Conservation (phyloP, 2,888 invertebrate genomes). For the Malthinus seriepunctatus region DNA sequence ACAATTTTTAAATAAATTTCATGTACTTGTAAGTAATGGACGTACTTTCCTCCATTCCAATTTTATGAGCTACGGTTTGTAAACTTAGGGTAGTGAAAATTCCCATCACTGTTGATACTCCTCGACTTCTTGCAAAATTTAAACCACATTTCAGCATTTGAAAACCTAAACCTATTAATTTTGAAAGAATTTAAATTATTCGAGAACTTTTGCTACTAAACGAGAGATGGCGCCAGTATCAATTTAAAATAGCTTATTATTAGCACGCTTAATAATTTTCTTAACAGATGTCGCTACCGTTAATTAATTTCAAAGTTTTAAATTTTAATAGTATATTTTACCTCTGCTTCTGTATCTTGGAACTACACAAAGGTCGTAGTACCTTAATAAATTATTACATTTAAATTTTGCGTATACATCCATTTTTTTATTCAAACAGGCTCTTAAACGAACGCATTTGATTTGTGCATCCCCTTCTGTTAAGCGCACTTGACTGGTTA, state of each 20-base stretch:
- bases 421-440: constrained; percentile 41
- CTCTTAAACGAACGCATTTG: constrained; percentile 35
- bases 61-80: constrained; percentile 43
- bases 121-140: constrained; percentile 45
- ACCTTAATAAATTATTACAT: constrained; percentile 42
- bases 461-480: constrained; percentile 38
- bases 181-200: neutral
- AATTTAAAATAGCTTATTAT: no score
- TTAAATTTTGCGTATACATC: constrained; percentile 42
- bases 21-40: neutral
- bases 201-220: no score
- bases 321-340: neutral
- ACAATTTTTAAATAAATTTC: neutral
- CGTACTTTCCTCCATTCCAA: constrained; percentile 40
- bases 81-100: constrained; percentile 41
- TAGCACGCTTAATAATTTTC: no score
- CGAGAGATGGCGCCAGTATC: neutral
- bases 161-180: constrained; percentile 37
- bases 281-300: no score
- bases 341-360: constrained; percentile 4
- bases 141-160: constrained; percentile 40
- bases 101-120: constrained; percentile 44
- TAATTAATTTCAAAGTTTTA: no score
- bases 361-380: constrained; percentile 40
- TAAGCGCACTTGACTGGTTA: constrained; percentile 40